These are phyloP conservation scores for Anneissia japonica DNA, from an alignment of 35 echinoderm and acorn worm genomes.

Conservation along the genomic window DNA sequence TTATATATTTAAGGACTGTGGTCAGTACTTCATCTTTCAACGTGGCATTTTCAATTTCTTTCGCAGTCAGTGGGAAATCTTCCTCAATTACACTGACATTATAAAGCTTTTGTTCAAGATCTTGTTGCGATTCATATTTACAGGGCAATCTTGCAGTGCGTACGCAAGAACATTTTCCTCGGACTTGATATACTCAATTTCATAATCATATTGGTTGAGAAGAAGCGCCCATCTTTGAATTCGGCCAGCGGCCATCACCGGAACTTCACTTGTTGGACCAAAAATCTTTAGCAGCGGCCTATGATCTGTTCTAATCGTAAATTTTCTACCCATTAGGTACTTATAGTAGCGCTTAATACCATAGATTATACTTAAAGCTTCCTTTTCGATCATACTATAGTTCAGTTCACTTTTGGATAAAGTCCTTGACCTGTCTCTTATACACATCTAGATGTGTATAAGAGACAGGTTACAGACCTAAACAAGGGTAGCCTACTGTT, in stretches of 20 bases:
- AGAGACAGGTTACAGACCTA: no score
- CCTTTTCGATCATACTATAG: neutral
- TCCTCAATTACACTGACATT: neutral
- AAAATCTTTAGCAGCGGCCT: slow-evolving; percentile 4
- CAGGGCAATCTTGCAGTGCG: slow-evolving; percentile 3
- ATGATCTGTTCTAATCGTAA: slow-evolving; percentile 8
- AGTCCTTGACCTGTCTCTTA: no score
- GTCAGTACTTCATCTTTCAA: neutral
- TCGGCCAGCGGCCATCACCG: slow-evolving; percentile 25
- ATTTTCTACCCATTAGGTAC: slow-evolving; percentile 1
- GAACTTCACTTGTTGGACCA: neutral
- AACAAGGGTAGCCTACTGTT: no score
- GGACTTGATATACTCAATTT: slow-evolving; percentile 8
- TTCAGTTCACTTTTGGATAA: slow-evolving; percentile 3
- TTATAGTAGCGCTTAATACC: neutral
- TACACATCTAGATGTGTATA: no score
- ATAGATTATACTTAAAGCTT: neutral
- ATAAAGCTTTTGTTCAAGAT: neutral
- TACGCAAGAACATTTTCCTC: slow-evolving; percentile 20
- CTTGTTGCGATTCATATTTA: neutral
- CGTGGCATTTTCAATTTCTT: neutral
- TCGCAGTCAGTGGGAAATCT: neutral
- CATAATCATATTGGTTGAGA: slow-evolving; percentile 15
- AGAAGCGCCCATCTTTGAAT: slow-evolving; percentile 33
- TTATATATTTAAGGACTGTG: neutral